phyloP scores from a whole-genome alignment of 2,888 invertebrate species.

The Drosophila cognata region DNA sequence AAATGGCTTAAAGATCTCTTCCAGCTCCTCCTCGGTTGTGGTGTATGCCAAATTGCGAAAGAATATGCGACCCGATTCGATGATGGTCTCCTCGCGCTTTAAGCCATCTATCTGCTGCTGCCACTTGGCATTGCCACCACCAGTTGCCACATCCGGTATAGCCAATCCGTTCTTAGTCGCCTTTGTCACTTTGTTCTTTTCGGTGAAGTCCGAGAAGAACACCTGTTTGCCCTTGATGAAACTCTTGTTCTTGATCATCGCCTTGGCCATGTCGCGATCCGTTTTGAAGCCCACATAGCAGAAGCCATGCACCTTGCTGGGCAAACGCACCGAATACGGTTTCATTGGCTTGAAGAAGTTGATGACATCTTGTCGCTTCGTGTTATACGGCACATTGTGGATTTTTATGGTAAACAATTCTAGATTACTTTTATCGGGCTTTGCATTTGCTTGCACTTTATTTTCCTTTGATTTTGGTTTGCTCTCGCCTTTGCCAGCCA shows the following conservation, averaged over 20 bases:
- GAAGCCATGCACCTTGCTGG: slow-evolving; percentile 91
- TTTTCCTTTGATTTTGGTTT: slow-evolving; percentile 1
- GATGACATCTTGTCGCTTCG: slow-evolving; percentile 93
- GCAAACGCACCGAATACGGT: slow-evolving; percentile 92
- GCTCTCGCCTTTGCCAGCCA: slow-evolving; percentile 80
- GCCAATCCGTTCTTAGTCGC: slow-evolving; percentile 54
- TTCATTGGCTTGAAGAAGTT: slow-evolving; percentile 93
- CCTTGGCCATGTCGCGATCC: slow-evolving; percentile 92
- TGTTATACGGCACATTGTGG: slow-evolving; percentile 91
- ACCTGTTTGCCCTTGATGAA: slow-evolving; percentile 91
- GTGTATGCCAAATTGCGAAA: slow-evolving; percentile 95
- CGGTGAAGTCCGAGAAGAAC: slow-evolving; percentile 86
- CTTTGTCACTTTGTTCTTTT: slow-evolving; percentile 84
- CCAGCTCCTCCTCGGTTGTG: slow-evolving; percentile 93
- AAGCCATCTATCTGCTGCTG: slow-evolving; percentile 87
- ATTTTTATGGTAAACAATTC: slow-evolving; percentile 89
- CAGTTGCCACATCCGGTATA: not conserved
- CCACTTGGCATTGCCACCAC: slow-evolving; percentile 86
- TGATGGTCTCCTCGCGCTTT: slow-evolving; percentile 91
- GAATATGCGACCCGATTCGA: slow-evolving; percentile 96
- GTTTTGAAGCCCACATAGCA: slow-evolving; percentile 96
- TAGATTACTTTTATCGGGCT: slow-evolving; percentile 77
- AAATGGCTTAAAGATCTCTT: slow-evolving; percentile 92
- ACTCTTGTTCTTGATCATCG: slow-evolving; percentile 92
- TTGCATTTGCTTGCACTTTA: slow-evolving; percentile 79